These are phyloP conservation scores for Scaptomyza tumidula DNA, from an alignment of 2,888 invertebrate species.

Conservation along the genomic window DNA sequence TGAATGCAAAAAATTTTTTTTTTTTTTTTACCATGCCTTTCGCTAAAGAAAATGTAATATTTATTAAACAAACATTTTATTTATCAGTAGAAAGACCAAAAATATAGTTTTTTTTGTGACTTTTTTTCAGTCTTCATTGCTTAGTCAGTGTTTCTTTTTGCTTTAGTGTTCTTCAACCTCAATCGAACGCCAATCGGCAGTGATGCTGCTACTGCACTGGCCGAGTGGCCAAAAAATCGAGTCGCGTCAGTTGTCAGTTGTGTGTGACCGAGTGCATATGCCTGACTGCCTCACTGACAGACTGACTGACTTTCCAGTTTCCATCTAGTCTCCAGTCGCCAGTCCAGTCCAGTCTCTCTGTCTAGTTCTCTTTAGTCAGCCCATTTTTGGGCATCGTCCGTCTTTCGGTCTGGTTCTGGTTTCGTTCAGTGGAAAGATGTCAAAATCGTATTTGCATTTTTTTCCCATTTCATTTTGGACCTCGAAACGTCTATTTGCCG, in stretches of 20 bases:
- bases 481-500: constrained; percentile 30
- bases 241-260: not conserved
- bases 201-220: not conserved
- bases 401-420: constrained; percentile 30
- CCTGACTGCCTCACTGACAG: constrained; percentile 36
- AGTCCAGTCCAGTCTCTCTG: constrained; percentile 7
- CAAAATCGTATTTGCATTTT: constrained; percentile 68
- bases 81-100: not conserved
- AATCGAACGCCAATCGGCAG: constrained; percentile 32
- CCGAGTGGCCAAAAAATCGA: constrained; percentile 26
- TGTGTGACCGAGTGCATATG: constrained; percentile 41
- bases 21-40: no score
- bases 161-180: not conserved
- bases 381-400: constrained; percentile 8
- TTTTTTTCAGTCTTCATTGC: no score
- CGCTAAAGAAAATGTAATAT: no score
- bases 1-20: no score
- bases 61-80: no score
- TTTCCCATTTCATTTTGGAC: constrained; percentile 29
- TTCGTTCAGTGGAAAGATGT: constrained; percentile 55
- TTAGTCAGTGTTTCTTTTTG: not conserved
- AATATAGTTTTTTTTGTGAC: no score
- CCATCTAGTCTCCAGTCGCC: not conserved
- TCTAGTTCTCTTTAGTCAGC: not conserved
- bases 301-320: not conserved